Evolutionary conservation across 2,888 invertebrate species (phyloP).

Genomic region (Eulithis testata): DNA sequence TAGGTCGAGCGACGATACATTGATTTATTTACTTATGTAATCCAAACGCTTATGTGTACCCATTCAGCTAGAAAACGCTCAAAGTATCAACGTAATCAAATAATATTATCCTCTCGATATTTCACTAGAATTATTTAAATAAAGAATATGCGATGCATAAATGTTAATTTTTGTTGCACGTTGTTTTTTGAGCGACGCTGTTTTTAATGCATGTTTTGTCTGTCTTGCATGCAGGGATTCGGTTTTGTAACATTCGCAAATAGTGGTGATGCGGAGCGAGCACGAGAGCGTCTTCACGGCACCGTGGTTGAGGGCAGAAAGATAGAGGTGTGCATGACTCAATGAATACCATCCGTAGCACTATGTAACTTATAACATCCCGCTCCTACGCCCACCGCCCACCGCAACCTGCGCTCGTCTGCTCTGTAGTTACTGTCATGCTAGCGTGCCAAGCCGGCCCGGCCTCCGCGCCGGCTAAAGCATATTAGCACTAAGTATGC

Average conservation of each 20-base stretch:
- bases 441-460: slow-evolving; percentile 65
- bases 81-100: slow-evolving; percentile 83
- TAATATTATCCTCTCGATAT: slow-evolving; percentile 77
- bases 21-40: slow-evolving; percentile 74
- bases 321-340: slow-evolving; percentile 99
- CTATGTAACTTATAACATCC: slow-evolving; percentile 87
- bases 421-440: slow-evolving; percentile 84
- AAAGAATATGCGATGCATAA: slow-evolving; percentile 85
- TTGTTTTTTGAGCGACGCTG: slow-evolving; percentile 91
- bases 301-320: slow-evolving; percentile 99
- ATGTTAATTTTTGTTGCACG: slow-evolving; percentile 90
- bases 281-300: slow-evolving; percentile 99
- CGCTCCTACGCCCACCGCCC: slow-evolving; percentile 84
- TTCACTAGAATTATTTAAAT: slow-evolving; percentile 79
- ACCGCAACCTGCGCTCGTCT: slow-evolving; percentile 83
- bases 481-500: slow-evolving; percentile 78
- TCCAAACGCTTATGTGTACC: slow-evolving; percentile 84
- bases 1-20: slow-evolving; percentile 76
- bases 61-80: slow-evolving; percentile 84
- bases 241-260: slow-evolving; percentile 99
- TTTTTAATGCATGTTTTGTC: slow-evolving; percentile 97
- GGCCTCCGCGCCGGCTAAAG: slow-evolving; percentile 43
- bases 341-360: slow-evolving; percentile 86
- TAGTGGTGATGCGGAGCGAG: slow-evolving; percentile 99
- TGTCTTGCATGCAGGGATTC: slow-evolving; percentile 99